Base-by-base conservation (phyloP, 2,797 vertebrate genomes). In the Heterohyrax brucei region DNA sequence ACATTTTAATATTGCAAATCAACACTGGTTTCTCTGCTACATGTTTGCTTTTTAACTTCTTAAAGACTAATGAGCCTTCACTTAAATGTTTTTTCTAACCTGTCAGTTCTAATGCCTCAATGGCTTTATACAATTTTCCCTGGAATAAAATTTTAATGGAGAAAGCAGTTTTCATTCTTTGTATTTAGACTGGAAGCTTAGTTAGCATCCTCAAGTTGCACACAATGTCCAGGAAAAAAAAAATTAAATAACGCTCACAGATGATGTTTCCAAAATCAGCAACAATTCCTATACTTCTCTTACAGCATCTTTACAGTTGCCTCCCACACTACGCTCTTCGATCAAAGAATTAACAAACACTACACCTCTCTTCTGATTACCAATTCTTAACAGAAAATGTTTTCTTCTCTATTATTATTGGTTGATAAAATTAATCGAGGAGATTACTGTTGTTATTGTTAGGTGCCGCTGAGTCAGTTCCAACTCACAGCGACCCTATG, bases 61-160 rank as follows among this genome's bases (percentile, higher is more conserved):
- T 98, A 98, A 98, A 98, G 97, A 98, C 98, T 98, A 97, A 98
- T 98, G 96, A 98, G 83, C 72, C 93, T 97, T 94, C 94, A 96
- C 94, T 97, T 98, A 98, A 97, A 98, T 76, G 84, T 81, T 96
- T 97, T 97, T 97, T 96, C 97, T 93, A 92, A 68, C 77, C 81
- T 97, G 90, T 97, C 97, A 95, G 89, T 96, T 95, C 97, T 96
- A 77, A 97, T 97, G 97, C 95, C 94, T 97, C 85, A 95, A 7
- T 93, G 88, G 53, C 89, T 93, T 98, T 26, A 93, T 94, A 95
- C 72, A 80, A 94, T 97, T 97, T 97, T 70, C 61, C 93, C 93
- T 90, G 77, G 77, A 90, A 97, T 93, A 97, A 96, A 89, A 97
- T 96, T 94, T 89, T 89, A 95, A 96, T 59, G 93, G 66, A 96